Conservation (phyloP, 1,140 invertebrate genomes). For the Mercenaria mercenaria region DNA sequence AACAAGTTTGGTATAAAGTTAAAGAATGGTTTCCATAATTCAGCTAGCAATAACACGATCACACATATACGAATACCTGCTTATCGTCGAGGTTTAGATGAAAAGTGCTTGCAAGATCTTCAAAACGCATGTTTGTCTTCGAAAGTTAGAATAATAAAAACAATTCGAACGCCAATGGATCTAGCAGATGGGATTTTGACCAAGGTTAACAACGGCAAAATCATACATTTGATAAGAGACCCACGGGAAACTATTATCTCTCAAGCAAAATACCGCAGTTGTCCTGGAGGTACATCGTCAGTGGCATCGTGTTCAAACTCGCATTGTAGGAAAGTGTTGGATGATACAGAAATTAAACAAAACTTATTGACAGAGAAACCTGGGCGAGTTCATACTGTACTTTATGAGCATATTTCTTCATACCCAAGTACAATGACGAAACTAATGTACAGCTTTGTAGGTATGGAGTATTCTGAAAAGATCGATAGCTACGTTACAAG, state of each 20-base stretch:
- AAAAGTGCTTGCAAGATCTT: background rate
- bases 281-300: background rate
- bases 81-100: background rate
- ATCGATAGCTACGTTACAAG: background rate
- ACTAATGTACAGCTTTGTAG: background rate
- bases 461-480: background rate
- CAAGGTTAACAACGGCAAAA: background rate
- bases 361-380: background rate
- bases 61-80: background rate
- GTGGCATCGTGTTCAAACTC: background rate
- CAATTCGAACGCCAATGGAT: background rate
- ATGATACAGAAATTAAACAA: background rate
- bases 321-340: background rate
- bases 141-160: conserved; percentile 20
- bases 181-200: background rate
- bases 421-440: background rate
- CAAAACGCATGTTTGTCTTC: background rate
- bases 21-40: too few species aligned
- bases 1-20: background rate
- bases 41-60: background rate
- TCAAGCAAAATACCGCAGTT: background rate
- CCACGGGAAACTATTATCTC: background rate
- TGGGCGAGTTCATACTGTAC: background rate
- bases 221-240: background rate
- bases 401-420: background rate